Evolutionary conservation across 2,888 invertebrate species (phyloP).

Genomic region (Strigamia crassipes): DNA sequence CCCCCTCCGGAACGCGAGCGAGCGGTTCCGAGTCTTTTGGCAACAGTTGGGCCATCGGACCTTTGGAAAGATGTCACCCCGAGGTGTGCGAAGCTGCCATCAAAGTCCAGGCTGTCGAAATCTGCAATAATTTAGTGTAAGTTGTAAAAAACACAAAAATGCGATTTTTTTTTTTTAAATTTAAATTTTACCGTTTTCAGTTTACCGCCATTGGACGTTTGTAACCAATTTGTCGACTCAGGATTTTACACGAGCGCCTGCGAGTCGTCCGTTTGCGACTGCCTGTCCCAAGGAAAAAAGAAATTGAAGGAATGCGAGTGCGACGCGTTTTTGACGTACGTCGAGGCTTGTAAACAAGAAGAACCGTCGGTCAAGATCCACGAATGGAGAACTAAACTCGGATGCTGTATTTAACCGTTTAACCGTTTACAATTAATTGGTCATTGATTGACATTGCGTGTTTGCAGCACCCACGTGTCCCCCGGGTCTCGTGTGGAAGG

Average conservation of each 20-base stretch:
- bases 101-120: slow-evolving; percentile 69
- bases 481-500: slow-evolving; percentile 76
- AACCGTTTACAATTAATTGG: neutral
- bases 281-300: slow-evolving; percentile 63
- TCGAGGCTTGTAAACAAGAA: slow-evolving; percentile 73
- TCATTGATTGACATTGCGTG: neutral
- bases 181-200: slow-evolving; percentile 59
- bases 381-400: slow-evolving; percentile 57
- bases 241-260: slow-evolving; percentile 75
- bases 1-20: slow-evolving; percentile 70
- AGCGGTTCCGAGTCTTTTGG: slow-evolving; percentile 73
- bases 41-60: slow-evolving; percentile 68
- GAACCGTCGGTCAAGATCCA: slow-evolving; percentile 69
- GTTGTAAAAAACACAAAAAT: slow-evolving; percentile 51
- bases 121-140: slow-evolving; percentile 72
- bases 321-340: slow-evolving; percentile 70
- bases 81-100: slow-evolving; percentile 66
- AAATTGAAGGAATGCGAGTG: slow-evolving; percentile 69
- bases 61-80: slow-evolving; percentile 62
- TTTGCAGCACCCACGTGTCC: slow-evolving; percentile 71
- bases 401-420: slow-evolving; percentile 52
- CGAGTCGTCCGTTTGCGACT: slow-evolving; percentile 75
- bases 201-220: slow-evolving; percentile 69
- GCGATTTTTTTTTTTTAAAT: neutral
- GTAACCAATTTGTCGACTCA: slow-evolving; percentile 66